These are phyloP conservation scores for Rhabditophanes sp. DNA, from an alignment of 2,888 invertebrate species.

Conservation along the genomic window DNA sequence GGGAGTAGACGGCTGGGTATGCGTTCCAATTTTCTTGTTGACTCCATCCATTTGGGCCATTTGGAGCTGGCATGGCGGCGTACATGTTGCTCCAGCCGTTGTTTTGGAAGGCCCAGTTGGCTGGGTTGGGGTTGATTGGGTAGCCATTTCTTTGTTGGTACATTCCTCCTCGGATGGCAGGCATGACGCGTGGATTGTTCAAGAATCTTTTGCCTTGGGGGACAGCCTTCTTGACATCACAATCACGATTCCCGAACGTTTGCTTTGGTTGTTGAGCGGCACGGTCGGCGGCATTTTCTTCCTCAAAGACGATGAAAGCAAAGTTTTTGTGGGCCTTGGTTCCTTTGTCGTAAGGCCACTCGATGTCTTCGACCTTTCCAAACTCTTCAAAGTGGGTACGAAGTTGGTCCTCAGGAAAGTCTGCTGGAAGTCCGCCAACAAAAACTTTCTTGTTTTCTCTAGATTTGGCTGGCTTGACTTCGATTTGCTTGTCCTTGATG, in stretches of 20 bases:
- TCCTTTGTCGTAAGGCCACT: slow-evolving; percentile 33
- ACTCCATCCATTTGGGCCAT: no score
- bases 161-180: slow-evolving; percentile 2
- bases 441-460: slow-evolving; percentile 45
- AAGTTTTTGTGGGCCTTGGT: slow-evolving; percentile 41
- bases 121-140: neutral
- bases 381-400: slow-evolving; percentile 39
- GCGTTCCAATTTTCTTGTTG: no score
- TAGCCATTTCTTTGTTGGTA: neutral
- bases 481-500: slow-evolving; percentile 39
- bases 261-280: slow-evolving; percentile 38
- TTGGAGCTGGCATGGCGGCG: no score
- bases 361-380: slow-evolving; percentile 44
- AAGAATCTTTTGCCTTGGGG: slow-evolving; percentile 37
- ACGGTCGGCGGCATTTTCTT: slow-evolving; percentile 41
- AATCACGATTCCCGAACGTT: slow-evolving; percentile 41
- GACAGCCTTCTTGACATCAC: slow-evolving; percentile 45
- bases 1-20: no score
- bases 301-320: slow-evolving; percentile 44
- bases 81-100: slow-evolving; percentile 1
- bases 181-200: slow-evolving; percentile 2
- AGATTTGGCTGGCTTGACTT: slow-evolving; percentile 44
- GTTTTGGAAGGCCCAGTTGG: neutral
- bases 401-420: slow-evolving; percentile 40
- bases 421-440: slow-evolving; percentile 43